Conservation (phyloP, 2,113 vertebrate genomes). For the Chloebia gouldiae region DNA sequence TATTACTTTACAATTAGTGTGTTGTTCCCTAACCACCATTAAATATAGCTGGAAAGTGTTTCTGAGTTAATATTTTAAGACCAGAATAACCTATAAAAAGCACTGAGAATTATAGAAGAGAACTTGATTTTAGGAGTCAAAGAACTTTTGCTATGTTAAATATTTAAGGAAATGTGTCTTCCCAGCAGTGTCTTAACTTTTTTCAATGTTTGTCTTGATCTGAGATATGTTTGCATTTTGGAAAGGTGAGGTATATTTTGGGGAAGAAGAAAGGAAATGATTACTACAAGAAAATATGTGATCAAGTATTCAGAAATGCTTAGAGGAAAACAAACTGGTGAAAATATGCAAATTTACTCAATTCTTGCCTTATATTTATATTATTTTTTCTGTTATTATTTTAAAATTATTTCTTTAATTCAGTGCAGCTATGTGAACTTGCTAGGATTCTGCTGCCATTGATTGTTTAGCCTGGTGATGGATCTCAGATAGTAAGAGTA, state of each 20-base stretch:
- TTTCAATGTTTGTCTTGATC: not conserved
- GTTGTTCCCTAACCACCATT: not conserved
- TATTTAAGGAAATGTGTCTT: not conserved
- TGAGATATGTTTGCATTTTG: not conserved
- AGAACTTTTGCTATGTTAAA: not conserved
- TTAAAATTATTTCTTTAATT: not conserved
- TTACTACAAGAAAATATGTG: not conserved
- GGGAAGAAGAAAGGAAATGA: not conserved
- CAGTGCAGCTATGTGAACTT: not conserved
- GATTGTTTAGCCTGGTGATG: not conserved
- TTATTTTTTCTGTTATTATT: not conserved
- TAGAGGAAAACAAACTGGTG: not conserved
- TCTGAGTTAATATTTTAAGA: not conserved
- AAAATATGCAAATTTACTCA: not conserved
- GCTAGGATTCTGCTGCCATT: not conserved
- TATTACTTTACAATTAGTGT: constrained; percentile 14
- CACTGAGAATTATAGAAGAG: not conserved
- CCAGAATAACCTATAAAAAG: not conserved
- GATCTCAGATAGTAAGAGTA: not conserved
- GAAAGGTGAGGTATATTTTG: not conserved
- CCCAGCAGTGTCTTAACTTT: not conserved
- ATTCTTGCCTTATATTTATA: not conserved
- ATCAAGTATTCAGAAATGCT: not conserved
- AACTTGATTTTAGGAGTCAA: not conserved
- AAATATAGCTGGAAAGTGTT: not conserved